Evolutionary conservation across 2,797 vertebrate species (phyloP), one percentile per base, ranked within the genome.

Genomic region (Cyprinella venusta): DNA sequence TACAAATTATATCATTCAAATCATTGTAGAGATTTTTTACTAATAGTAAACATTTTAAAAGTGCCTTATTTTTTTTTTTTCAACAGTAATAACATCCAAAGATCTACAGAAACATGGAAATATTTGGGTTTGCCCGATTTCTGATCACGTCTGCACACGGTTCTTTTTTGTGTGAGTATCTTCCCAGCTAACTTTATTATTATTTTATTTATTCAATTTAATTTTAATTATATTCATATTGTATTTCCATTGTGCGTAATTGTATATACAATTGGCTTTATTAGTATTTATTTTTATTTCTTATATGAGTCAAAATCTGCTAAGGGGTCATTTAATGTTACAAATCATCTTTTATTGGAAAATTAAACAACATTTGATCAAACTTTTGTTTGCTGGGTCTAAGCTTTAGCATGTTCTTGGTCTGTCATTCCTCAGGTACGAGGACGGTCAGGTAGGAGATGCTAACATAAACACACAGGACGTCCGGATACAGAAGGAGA

Each of bases 391-490:
- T 8, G 54, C n/a, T 59, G n/a, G 9, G 1, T 59, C n/a, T 63
- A 30, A 6, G 12, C 59, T 61, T 30, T 30, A 63, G 26, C 61
- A 30, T 30, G 26, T 8, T 63, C 13, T 63, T 78, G 52, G 48
- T 52, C 18, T 65, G 33, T 76, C 65, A 85, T 87, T 86, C 69
- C 86, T 86, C 93, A 99, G 97, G 92, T 99, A 99, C 21, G 97
- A 99, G 92, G 97, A 99, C 0, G 97, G 97, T 84, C 96, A 97
- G 89, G 97, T 99, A 88, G 98, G 98, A 91, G 97, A 98, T 1
- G 95, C 97, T 90, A 95, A 97, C 91, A 96, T 99, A 92, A 95
- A 99, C 95, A 98, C 98, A 91, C 97, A 98, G 94, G 97, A 98
- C 86, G 94, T 94, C 86, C 94, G 91, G 89, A 97, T 99, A 92